Percentiles rank a stretch among this genome's conserved stretches.
phyloP scores from a whole-genome alignment of 2,888 invertebrate genomes.

The Acleris holmiana region DNA sequence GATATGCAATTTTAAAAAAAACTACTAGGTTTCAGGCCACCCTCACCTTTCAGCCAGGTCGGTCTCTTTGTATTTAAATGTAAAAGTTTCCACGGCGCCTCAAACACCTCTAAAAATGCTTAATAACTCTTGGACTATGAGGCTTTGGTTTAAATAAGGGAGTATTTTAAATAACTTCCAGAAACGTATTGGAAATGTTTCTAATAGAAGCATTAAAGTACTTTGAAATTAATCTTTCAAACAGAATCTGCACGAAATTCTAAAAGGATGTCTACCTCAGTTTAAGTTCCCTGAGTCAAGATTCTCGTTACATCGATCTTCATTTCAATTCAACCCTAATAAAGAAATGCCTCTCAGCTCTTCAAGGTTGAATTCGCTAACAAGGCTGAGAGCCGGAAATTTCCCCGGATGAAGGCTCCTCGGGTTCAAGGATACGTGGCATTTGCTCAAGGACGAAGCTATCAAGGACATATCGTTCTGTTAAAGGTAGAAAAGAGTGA shows the following conservation, averaged over 20 bases:
- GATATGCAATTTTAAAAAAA: no score
- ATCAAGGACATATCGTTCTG: constrained; percentile 17
- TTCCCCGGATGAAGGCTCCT: constrained; percentile 20
- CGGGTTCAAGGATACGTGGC: constrained; percentile 34
- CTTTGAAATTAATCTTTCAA: not conserved
- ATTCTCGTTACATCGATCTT: constrained; percentile 22
- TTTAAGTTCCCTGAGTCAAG: constrained; percentile 1
- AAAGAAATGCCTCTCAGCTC: constrained; percentile 28
- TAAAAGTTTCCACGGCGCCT: no score
- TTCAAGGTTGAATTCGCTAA: constrained; percentile 32
- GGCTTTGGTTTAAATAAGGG: not conserved
- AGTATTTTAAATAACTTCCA: not conserved
- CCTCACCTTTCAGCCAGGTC: no score
- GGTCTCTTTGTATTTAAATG: no score
- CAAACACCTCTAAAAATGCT: no score
- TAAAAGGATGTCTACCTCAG: not conserved
- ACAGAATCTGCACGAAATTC: not conserved
- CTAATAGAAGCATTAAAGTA: not conserved
- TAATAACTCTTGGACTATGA: no score
- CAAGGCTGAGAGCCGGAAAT: constrained; percentile 24
- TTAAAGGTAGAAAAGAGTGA: not conserved
- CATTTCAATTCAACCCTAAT: constrained; percentile 25
- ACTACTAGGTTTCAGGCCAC: no score
- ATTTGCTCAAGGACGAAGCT: constrained; percentile 27
- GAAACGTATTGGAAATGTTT: not conserved